Percentiles rank a stretch among this genome's conserved stretches.
phyloP scores from a whole-genome alignment of 2,888 invertebrate genomes.

The Rhingia rostrata region DNA sequence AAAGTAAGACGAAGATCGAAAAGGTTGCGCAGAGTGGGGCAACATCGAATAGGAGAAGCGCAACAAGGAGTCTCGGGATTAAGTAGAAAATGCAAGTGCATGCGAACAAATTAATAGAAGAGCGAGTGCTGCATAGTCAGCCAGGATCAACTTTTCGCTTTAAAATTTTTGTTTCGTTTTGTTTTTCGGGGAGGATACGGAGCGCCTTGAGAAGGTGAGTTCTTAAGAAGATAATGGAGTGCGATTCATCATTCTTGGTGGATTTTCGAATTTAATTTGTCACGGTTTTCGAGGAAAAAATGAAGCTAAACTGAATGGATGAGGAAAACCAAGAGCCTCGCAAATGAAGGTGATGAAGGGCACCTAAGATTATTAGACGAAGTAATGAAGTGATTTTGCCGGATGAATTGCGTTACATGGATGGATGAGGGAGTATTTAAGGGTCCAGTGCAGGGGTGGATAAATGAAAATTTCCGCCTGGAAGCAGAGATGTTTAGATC shows the following conservation, averaged over 20 bases:
- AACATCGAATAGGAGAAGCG: conserved; percentile 30
- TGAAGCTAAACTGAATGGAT: conserved; percentile 15
- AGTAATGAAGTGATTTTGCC: conserved; percentile 57
- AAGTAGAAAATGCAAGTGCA: conserved; percentile 65
- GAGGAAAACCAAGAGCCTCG: conserved; percentile 13
- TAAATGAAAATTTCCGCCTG: conserved; percentile 11
- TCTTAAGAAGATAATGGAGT: conserved; percentile 62
- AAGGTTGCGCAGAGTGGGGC: conserved; percentile 44
- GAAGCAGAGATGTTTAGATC: too few relatives aligned
- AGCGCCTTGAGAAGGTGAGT: neutral
- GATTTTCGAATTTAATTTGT: conserved; percentile 74
- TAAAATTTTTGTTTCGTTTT: conserved; percentile 19
- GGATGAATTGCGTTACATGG: conserved; percentile 32
- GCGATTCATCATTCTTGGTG: conserved; percentile 73
- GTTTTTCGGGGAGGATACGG: neutral
- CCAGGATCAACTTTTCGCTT: conserved; percentile 31
- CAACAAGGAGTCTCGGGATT: conserved; percentile 66
- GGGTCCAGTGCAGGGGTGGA: neutral
- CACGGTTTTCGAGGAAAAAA: conserved; percentile 52
- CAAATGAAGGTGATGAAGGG: conserved; percentile 60
- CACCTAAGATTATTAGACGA: conserved; percentile 60
- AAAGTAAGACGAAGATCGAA: conserved; percentile 71
- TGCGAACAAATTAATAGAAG: conserved; percentile 63
- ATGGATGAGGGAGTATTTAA: conserved; percentile 16
- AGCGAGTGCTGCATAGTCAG: conserved; percentile 7